A percentile compares a stretch with the other conserved stretches of the same genome.
phyloP scores from a whole-genome alignment of 2,113 vertebrate genomes.

The Leuciscus idus region DNA sequence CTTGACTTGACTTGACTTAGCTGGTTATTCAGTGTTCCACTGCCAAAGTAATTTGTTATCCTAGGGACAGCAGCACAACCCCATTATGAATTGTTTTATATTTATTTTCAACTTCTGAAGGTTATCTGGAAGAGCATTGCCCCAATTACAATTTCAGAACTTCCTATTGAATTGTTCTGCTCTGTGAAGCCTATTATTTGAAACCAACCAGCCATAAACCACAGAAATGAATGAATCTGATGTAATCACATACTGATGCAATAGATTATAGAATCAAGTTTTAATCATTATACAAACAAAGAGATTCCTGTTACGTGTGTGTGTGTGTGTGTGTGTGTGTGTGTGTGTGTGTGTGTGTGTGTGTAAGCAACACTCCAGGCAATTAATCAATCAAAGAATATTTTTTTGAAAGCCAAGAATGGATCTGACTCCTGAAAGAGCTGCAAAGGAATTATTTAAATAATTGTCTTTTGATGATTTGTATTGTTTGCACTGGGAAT shows the following conservation, averaged over 20 bases:
- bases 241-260: conserved; percentile 31
- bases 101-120: conserved; percentile 34
- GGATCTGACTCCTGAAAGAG: background rate
- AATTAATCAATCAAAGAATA: conserved; percentile 17
- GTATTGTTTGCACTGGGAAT: conserved; percentile 27
- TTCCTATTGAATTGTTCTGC: conserved; percentile 56
- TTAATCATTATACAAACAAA: conserved; percentile 37
- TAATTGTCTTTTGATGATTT: conserved; percentile 19
- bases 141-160: conserved; percentile 49
- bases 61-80: conserved; percentile 12
- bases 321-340: conserved; percentile 19
- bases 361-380: conserved; percentile 31
- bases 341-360: background rate
- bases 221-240: conserved; percentile 8
- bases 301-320: conserved; percentile 2
- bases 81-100: conserved; percentile 25
- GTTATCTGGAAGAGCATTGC: conserved; percentile 38
- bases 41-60: conserved; percentile 12
- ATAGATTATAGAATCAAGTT: conserved; percentile 43
- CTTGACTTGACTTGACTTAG: too few relatives aligned
- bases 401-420: conserved; percentile 14
- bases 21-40: background rate
- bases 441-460: conserved; percentile 1
- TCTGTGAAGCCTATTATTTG: conserved; percentile 49
- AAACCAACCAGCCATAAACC: conserved; percentile 44